Conservation (phyloP, 2,888 invertebrate species). For the Diarsia rubi region DNA sequence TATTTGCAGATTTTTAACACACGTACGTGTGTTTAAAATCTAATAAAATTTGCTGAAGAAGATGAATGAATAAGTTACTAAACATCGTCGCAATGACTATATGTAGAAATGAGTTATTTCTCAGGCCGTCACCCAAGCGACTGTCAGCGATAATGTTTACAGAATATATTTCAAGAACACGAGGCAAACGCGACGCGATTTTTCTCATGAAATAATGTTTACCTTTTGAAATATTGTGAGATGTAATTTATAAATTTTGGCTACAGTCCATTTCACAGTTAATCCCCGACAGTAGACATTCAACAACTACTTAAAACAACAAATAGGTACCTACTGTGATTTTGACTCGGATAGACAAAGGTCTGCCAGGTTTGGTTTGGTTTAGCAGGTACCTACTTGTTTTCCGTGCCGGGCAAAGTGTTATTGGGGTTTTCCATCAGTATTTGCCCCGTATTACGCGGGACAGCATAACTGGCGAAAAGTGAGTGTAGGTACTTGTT, state of each 20-base stretch:
- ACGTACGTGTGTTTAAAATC: no score
- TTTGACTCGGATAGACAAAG: background rate
- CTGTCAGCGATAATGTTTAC: conserved; percentile 35
- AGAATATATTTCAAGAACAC: conserved; percentile 20
- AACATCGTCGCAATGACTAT: conserved; percentile 29
- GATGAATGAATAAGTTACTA: background rate
- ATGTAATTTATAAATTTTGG: background rate
- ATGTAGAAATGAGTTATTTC: background rate
- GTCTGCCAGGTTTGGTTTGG: no score
- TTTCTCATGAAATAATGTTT: conserved; percentile 23
- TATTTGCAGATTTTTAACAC: background rate
- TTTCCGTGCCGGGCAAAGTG: no score
- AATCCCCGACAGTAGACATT: background rate
- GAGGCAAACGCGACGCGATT: conserved; percentile 15
- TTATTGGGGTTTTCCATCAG: no score
- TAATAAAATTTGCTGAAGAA: no score
- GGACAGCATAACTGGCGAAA: background rate
- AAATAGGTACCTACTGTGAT: background rate
- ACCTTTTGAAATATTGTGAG: background rate
- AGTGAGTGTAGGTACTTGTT: background rate
- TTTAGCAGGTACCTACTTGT: no score
- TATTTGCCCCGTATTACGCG: no score
- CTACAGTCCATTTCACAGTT: background rate
- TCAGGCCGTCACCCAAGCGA: conserved; percentile 9
- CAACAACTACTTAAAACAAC: background rate